A percentile compares a stretch with the other conserved stretches of the same genome.
These are phyloP conservation scores for Columba livia DNA, from an alignment of 2,113 vertebrate species.

Conservation along the genomic window DNA sequence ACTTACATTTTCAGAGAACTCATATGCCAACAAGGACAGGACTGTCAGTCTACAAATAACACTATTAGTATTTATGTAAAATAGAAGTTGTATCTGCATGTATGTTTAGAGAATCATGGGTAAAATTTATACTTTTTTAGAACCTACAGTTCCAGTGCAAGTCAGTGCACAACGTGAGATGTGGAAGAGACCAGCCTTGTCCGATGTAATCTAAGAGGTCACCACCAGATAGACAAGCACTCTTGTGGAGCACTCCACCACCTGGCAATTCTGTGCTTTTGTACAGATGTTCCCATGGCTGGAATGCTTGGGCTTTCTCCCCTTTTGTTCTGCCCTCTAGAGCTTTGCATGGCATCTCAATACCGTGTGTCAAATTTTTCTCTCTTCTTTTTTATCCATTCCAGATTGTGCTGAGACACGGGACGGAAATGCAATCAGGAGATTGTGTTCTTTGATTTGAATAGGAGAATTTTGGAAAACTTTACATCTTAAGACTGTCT, in stretches of 20 bases:
- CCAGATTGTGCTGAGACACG: conserved; percentile 19
- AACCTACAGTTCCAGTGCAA: not conserved
- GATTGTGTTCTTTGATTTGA: not conserved
- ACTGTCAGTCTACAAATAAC: not conserved
- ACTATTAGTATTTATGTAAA: not conserved
- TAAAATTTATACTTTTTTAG: not conserved
- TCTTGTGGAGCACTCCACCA: not conserved
- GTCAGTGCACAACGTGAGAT: not conserved
- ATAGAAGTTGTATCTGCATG: not conserved
- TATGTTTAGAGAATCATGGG: not conserved
- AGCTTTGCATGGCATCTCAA: conserved; percentile 36
- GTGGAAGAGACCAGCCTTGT: not conserved
- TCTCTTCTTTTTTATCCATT: conserved; percentile 16
- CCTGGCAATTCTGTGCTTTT: not conserved
- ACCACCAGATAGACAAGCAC: rapidly evolving
- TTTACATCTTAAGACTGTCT: not conserved
- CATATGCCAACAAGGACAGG: not conserved
- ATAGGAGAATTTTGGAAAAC: not conserved
- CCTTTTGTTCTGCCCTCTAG: conserved; percentile 21
- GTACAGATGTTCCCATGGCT: conserved; percentile 38
- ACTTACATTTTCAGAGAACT: not conserved
- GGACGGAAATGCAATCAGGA: not conserved
- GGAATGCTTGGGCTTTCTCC: not conserved
- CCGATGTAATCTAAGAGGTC: rapidly evolving
- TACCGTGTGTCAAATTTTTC: conserved; percentile 27